These are phyloP conservation scores for Noctilio leporinus DNA, from an alignment of 2,113 vertebrate genomes.

Conservation along the genomic window DNA sequence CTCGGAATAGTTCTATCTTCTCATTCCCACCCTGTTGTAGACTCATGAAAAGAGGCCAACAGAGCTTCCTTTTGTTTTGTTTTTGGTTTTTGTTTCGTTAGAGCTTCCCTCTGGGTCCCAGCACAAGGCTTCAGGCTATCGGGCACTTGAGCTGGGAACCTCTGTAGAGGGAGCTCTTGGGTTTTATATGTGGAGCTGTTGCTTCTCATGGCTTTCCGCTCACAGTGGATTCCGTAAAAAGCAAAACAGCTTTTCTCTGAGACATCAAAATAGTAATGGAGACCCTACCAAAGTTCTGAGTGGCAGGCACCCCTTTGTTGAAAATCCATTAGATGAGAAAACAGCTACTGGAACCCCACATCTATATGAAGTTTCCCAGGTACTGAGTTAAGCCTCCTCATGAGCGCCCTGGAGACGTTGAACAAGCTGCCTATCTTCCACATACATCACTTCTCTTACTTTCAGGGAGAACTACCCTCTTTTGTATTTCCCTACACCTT, in stretches of 20 bases:
- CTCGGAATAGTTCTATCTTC: neutral
- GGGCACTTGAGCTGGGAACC: neutral
- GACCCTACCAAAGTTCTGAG: neutral
- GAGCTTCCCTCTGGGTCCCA: neutral
- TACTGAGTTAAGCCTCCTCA: neutral
- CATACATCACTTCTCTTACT: neutral
- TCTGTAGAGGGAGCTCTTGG: conserved; percentile 23
- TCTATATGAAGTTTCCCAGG: neutral
- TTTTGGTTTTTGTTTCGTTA: conserved; percentile 17
- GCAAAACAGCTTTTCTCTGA: neutral
- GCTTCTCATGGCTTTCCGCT: neutral
- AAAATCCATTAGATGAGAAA: neutral
- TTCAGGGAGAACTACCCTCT: neutral
- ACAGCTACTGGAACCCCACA: neutral
- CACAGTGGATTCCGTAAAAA: neutral
- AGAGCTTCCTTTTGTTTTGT: conserved; percentile 15
- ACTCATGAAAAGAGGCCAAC: neutral
- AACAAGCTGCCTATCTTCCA: neutral
- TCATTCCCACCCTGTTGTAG: neutral
- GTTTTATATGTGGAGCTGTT: neutral
- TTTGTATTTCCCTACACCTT: neutral
- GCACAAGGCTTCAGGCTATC: rapidly evolving
- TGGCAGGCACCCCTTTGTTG: neutral
- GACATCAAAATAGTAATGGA: neutral
- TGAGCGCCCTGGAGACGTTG: neutral